These are phyloP conservation scores for Onchidella celtica DNA, from an alignment of 2,888 invertebrate species.

Conservation along the genomic window DNA sequence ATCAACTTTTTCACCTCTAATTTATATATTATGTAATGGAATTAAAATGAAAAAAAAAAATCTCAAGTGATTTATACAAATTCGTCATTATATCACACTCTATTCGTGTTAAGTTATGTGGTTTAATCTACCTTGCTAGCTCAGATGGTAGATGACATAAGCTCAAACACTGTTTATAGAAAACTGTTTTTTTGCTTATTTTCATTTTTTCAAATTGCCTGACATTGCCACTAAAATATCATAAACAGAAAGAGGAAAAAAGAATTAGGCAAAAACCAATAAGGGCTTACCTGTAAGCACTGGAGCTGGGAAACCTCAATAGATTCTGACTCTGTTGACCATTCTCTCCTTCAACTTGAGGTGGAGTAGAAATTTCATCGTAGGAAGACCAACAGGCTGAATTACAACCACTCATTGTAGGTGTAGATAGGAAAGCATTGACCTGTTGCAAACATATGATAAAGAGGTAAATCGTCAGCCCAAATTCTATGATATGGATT, in stretches of 20 bases:
- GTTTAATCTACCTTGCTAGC: no score
- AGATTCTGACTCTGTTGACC: neutral
- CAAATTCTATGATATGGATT: no score
- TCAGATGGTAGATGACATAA: no score
- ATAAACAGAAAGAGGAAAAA: neutral
- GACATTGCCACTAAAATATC: no score
- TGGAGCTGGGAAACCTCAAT: conserved; percentile 56
- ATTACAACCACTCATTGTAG: conserved; percentile 49
- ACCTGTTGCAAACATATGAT: conserved; percentile 21
- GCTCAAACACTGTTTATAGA: no score
- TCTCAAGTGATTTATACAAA: no score
- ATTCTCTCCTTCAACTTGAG: conserved; percentile 54
- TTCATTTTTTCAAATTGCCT: no score
- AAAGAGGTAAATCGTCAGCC: neutral
- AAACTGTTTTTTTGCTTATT: no score
- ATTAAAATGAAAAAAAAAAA: no score
- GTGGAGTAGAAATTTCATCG: conserved; percentile 72
- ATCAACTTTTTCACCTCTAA: no score
- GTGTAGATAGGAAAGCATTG: conserved; percentile 48
- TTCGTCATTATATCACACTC: no score
- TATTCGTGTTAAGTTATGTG: no score
- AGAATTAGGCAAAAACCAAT: neutral
- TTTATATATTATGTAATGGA: neutral
- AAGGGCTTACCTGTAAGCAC: conserved; percentile 57
- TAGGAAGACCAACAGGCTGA: conserved; percentile 72